Evolutionary conservation across 2,888 invertebrate species (phyloP).

Genomic region (Zelleria hepariella): DNA sequence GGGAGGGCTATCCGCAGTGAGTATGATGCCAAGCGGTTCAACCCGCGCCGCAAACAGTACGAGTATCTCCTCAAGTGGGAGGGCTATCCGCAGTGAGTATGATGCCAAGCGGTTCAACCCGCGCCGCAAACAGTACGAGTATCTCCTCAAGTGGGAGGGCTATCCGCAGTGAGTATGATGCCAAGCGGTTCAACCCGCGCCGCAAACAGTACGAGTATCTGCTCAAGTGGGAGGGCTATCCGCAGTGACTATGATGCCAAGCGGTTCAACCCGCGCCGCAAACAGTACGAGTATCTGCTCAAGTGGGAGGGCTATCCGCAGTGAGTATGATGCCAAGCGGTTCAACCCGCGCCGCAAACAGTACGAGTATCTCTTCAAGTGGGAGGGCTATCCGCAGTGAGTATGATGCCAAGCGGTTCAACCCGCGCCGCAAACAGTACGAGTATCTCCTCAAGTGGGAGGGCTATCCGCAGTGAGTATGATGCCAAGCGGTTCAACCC

Average conservation of each 20-base stretch:
- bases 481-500: conserved; percentile 90
- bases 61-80: conserved; percentile 84
- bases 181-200: conserved; percentile 85
- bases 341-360: conserved; percentile 84
- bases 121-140: conserved; percentile 82
- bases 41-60: conserved; percentile 81
- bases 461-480: conserved; percentile 85
- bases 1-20: conserved; percentile 80
- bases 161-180: conserved; percentile 88
- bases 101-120: conserved; percentile 90
- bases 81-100: conserved; percentile 85
- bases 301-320: conserved; percentile 80
- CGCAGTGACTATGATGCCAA: no score
- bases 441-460: conserved; percentile 84
- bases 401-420: conserved; percentile 90
- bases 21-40: conserved; percentile 90
- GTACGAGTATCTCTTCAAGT: conserved; percentile 86
- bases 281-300: conserved; percentile 85
- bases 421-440: conserved; percentile 81
- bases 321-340: conserved; percentile 90
- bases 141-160: conserved; percentile 81
- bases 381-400: conserved; percentile 80
- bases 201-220: conserved; percentile 85
- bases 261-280: conserved; percentile 82
- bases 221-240: conserved; percentile 88